Base-by-base conservation (phyloP, 1,140 invertebrate species). In the Sipha flava region DNA sequence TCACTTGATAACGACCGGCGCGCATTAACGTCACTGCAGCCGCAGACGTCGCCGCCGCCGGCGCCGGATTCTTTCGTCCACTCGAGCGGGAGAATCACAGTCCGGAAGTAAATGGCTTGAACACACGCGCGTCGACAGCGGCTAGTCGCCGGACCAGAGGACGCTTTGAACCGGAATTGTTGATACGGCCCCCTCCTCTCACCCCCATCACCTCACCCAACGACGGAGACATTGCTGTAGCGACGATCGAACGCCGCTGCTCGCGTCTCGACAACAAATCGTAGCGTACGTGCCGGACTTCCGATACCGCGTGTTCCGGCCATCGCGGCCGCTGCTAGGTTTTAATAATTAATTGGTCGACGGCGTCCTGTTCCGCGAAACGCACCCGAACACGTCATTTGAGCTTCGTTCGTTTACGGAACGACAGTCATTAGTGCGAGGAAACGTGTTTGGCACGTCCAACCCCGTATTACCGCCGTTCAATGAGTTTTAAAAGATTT, bases 141-240 rank as follows among this genome's bases (percentile, higher is more conserved):
- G 16, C n/a, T n/a, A 31, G 29, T 14, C 3, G 47, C 18, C 2
- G 18, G 2, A n/a, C n/a, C 9, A 18, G n/a, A 18, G 47, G n/a
- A 6, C 18, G 59, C 59, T 62, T 45, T 68, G 64, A 70, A 47
- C 66, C 66, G 66, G 66, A 70, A 70, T 70, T 47, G 66, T 70
- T 47, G 66, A 70, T 70, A 70, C 23, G 66, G 18, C 21, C 37
- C 4, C 37, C n/a, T n/a, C n/a, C n/a, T n/a, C n/a, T n/a, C n/a
- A n/a, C n/a, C n/a, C n/a, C n/a, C n/a, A n/a, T n/a, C 37, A 40
- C 37, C 37, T 6, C 37, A 40, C 37, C n/a, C 64, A 21, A 40
- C 34, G 34, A 40, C 34, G 34, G n/a, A n/a, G n/a, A n/a, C n/a
- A n/a, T n/a, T n/a, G n/a, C n/a, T n/a, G n/a, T n/a, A n/a, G n/a